Evolutionary conservation across 1,140 invertebrate species (phyloP).

Genomic region (Drosophila setifemur): DNA sequence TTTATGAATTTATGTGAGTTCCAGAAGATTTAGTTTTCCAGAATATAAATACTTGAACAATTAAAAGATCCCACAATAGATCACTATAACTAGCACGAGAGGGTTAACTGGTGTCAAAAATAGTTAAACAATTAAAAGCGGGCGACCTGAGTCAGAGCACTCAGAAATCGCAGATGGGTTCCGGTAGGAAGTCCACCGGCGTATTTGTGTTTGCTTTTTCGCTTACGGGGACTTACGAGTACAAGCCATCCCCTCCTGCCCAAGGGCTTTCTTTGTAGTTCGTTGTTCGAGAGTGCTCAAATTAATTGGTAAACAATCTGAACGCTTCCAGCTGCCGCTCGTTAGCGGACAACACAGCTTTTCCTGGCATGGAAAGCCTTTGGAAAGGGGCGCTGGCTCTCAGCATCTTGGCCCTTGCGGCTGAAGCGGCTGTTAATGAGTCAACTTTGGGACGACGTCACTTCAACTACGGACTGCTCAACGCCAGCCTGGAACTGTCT

Average conservation of each 20-base stretch:
- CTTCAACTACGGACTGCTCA: slow-evolving; percentile 18
- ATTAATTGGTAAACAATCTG: slow-evolving; percentile 7
- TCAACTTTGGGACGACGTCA: slow-evolving; percentile 1
- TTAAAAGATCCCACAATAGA: background rate
- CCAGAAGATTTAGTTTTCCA: too few species aligned
- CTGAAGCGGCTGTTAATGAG: slow-evolving; percentile 25
- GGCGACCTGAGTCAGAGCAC: background rate
- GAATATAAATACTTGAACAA: too few species aligned
- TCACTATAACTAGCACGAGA: background rate
- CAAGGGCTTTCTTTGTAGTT: background rate
- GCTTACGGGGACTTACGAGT: background rate
- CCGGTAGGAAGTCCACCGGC: slow-evolving; percentile 25
- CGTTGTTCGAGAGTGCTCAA: background rate
- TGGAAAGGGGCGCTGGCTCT: slow-evolving; percentile 1
- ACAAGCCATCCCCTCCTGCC: background rate
- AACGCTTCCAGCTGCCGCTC: slow-evolving; percentile 17
- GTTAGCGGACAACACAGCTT: background rate
- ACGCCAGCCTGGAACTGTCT: slow-evolving; percentile 18
- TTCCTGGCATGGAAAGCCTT: slow-evolving; percentile 9
- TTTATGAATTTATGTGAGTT: too few species aligned
- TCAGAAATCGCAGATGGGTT: slow-evolving; percentile 1
- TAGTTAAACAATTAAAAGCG: background rate
- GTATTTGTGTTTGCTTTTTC: slow-evolving; percentile 39
- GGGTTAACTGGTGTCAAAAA: slow-evolving; percentile 3
- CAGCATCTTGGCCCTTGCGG: background rate